Conservation (phyloP, 30 jellyfish, hydroid and myxozoan genomes). For the Sanderia malayensis region DNA sequence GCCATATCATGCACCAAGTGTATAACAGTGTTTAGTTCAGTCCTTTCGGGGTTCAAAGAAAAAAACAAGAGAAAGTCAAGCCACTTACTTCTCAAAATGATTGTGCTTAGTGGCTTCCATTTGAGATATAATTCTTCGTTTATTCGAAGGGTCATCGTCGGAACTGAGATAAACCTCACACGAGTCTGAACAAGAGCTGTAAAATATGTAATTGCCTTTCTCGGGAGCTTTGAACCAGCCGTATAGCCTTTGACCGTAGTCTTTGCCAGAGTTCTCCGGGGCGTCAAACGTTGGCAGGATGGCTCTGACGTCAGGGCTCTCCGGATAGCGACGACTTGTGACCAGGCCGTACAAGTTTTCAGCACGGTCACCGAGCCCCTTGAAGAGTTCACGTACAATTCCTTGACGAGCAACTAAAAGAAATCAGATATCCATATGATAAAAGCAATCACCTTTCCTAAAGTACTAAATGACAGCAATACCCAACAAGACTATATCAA, state of each 20-base stretch:
- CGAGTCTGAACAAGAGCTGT: conserved; percentile 91
- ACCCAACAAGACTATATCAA: too few relatives aligned
- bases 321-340: conserved; percentile 87
- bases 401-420: conserved; percentile 76
- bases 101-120: conserved; percentile 88
- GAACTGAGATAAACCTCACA: conserved; percentile 87
- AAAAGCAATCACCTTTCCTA: too few relatives aligned
- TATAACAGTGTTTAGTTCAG: too few relatives aligned
- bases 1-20: too few relatives aligned
- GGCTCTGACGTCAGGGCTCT: conserved; percentile 86
- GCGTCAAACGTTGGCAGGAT: conserved; percentile 86
- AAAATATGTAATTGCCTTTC: conserved; percentile 81
- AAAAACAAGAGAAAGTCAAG: too few relatives aligned
- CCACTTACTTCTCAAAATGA: conserved; percentile 88
- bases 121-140: conserved; percentile 88
- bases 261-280: conserved; percentile 78
- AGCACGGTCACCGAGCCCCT: conserved; percentile 85
- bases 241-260: conserved; percentile 86
- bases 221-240: conserved; percentile 99
- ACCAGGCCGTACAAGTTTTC: conserved; percentile 82
- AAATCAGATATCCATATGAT: too few relatives aligned
- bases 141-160: conserved; percentile 76
- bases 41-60: too few relatives aligned
- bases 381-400: conserved; percentile 80
- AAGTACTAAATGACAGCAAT: too few relatives aligned